Percentiles rank a stretch among this genome's conserved stretches.
These are phyloP conservation scores for Dioctria rufipes DNA, from an alignment of 2,888 invertebrate species.

Conservation along the genomic window DNA sequence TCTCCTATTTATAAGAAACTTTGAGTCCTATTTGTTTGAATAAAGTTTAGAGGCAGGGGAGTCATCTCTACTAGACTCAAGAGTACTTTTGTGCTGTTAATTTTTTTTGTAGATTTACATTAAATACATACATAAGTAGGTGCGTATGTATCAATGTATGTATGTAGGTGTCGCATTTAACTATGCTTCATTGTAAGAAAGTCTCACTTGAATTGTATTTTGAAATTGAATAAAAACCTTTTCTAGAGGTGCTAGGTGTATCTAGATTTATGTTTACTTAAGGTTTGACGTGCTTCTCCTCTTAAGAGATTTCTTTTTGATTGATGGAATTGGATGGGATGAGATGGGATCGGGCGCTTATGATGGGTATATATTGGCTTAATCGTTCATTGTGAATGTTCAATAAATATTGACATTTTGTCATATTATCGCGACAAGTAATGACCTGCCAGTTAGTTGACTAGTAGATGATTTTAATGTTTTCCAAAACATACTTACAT, in stretches of 20 bases:
- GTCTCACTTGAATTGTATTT: background rate
- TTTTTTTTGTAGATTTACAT: background rate
- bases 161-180: background rate
- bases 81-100: background rate
- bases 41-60: background rate
- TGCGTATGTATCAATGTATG: no score
- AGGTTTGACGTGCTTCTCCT: background rate
- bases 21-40: background rate
- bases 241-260: background rate
- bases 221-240: background rate
- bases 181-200: background rate
- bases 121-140: no score
- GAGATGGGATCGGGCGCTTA: background rate
- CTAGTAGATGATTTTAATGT: background rate
- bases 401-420: background rate
- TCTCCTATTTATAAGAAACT: slow-evolving; percentile 19
- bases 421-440: background rate
- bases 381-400: background rate
- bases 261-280: background rate
- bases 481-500: background rate
- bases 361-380: background rate
- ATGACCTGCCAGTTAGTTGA: background rate
- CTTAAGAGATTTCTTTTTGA: background rate
- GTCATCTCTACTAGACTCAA: background rate
- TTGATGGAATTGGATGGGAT: background rate